Evolutionary conservation across 2,113 vertebrate genomes (phyloP).

Genomic region (Tetrao urogallus): DNA sequence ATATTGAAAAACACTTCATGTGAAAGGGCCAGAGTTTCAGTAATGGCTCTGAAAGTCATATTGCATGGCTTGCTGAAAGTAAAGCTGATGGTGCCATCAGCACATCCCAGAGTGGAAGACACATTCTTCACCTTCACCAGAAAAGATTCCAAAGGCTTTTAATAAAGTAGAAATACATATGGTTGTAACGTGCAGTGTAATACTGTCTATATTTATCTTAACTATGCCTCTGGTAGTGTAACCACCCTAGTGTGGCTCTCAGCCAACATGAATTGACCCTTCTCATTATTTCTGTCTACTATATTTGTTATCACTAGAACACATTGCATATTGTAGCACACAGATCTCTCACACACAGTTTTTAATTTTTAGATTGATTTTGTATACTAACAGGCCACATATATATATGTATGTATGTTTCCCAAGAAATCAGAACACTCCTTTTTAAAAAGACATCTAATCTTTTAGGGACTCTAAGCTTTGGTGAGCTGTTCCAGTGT

Average conservation of each 20-base stretch:
- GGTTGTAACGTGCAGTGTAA: neutral
- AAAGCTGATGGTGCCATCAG: neutral
- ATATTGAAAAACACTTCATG: accelerated
- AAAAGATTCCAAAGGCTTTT: neutral
- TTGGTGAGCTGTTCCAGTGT: neutral
- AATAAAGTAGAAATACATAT: neutral
- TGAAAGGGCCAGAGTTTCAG: neutral
- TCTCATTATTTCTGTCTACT: neutral
- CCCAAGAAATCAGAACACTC: neutral
- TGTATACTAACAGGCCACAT: neutral
- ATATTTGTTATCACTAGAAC: neutral
- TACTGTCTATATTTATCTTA: neutral
- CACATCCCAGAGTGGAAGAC: neutral
- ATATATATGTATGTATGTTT: neutral
- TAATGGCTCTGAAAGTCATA: neutral
- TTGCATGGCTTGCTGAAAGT: neutral
- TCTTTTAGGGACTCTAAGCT: neutral
- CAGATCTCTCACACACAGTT: neutral
- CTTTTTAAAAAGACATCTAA: neutral
- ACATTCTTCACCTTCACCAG: neutral
- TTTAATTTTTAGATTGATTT: neutral
- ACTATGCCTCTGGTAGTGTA: neutral
- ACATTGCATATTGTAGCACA: neutral
- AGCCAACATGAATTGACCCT: neutral
- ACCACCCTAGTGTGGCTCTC: neutral